Evolutionary conservation across 1,140 invertebrate genomes (phyloP), one percentile per base, ranked within the genome.

Genomic region (Trigoniulus corallinus): DNA sequence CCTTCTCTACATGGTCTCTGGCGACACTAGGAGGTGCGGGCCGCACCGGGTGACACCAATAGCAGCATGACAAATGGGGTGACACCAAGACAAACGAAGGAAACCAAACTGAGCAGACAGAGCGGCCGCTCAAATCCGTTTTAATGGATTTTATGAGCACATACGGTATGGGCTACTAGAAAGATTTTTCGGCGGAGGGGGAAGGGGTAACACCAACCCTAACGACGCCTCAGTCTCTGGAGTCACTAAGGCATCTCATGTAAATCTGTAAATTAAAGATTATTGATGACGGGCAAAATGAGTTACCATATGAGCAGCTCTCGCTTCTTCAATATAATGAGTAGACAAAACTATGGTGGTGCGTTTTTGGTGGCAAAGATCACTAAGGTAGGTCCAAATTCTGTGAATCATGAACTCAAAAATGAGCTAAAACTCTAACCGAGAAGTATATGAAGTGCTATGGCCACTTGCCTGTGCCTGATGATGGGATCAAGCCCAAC

Each of bases 321-420:
- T 69, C 1, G 88, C 88, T 66, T 94, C 88, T 65, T 92, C 87
- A 53, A 92, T 89, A 59, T 92, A 92, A 72, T 93, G 88, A 21
- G 88, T 93, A 1, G 88, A 92, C 56, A 93, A 87, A 56, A 93
- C 88, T 52, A 93, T 83, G 3, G 88, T 92, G 61, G 84, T 88
- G 58, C 79, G 76, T 25, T 80, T 77, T 47, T 80, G 80, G 67
- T 77, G 77, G 55, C 84, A 82, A 55, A 93, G 81, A 60, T 81
- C 77, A 21, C 88, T 78, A 58, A 93, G 68, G 61, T 93, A 86
- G 56, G 85, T 82, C 88, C 88, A 93, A 59, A 93, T 92, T 61
- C 86, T 92, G 62, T 2, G 70, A 66, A 65, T 50, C 10, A 7
- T n/a, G 18, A 47, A 50, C 44, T 15, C 7, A 18, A 50, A 50